Evolutionary conservation across 2,113 vertebrate genomes (phyloP), one percentile per base, ranked within the genome.

Genomic region (Carassius carassius): DNA sequence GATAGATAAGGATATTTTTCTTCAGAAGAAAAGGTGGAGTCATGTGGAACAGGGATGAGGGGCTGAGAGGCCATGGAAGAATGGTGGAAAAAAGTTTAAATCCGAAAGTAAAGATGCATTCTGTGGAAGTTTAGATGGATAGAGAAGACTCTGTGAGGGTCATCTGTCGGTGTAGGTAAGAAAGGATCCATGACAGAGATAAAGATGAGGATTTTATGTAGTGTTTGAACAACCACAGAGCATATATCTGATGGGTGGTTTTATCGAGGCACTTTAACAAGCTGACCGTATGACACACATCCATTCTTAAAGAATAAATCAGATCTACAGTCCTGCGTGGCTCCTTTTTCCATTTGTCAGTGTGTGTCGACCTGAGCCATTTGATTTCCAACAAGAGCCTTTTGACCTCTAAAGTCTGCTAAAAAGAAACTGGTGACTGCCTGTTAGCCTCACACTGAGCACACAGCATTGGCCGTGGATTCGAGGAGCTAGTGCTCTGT

Each of bases 1-100:
- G 87, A 88, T 84, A 92, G 93, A 94, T 94, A 93, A 94, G 92
- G 87, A 86, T 91, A 86, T 92, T 91, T 91, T 89, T 92, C 89
- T 88, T 86, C 85, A 87, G 84, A 78, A 86, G 84, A 89, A 72
- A 73, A 84, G 88, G 76, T 82, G 91, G 88, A 90, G 85, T 70
- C 83, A 86, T 60, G 82, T 81, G 79, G 87, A 58, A 76, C 74
- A 29, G 63, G 82, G 78, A 74, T 86, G 83, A 89, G 81, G 82
- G 83, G 87, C 85, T 56, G 37, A 87, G 41, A 81, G 78, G 84
- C 80, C 84, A 8, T 21, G 49, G 60, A 74, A 14, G 41, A 56
- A 65, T 47, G 67, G 79, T 74, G 49, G 75, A 84, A 86, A 82
- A 84, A 83, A 86, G 86, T 86, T 84, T 58, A 88, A 79, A 14